Evolutionary conservation across 1,140 invertebrate species (phyloP).

Genomic region (Sycophaga agraensis): DNA sequence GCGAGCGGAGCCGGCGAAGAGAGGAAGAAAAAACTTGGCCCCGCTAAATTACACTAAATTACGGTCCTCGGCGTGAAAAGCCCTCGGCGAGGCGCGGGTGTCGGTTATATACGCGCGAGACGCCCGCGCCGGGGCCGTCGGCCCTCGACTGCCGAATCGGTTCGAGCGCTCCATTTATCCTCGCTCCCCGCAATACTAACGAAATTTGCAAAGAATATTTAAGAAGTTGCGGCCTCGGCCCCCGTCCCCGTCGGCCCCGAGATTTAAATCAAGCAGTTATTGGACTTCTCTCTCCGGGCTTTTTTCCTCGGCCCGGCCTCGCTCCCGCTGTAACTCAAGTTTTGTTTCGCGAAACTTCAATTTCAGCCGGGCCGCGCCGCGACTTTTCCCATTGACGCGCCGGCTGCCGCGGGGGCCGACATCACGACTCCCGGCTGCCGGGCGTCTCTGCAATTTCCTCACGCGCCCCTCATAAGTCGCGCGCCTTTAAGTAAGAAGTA

Average conservation of each 20-base stretch:
- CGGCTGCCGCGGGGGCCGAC: background rate
- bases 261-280: conserved; percentile 25
- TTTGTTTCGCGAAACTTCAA: conserved; percentile 32
- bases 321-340: background rate
- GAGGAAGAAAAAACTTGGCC: too few species aligned
- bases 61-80: too few species aligned
- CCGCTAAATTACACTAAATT: too few species aligned
- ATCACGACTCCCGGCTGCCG: background rate
- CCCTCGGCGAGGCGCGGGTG: too few species aligned
- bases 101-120: too few species aligned
- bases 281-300: background rate
- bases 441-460: conserved; percentile 48
- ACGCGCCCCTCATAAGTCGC: conserved; percentile 47
- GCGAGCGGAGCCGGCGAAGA: too few species aligned
- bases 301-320: background rate
- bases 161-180: background rate
- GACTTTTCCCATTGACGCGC: conserved; percentile 10
- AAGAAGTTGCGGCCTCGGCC: conserved; percentile 4
- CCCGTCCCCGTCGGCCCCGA: background rate
- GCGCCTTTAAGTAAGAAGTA: conserved; percentile 44
- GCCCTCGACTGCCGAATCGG: background rate
- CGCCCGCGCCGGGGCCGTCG: background rate
- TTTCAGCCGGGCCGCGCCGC: conserved; percentile 13
- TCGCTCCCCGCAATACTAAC: background rate
- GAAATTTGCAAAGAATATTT: conserved; percentile 18